phyloP scores from a whole-genome alignment of 2,888 invertebrate genomes.

The Anoplius nigerrimus region DNA sequence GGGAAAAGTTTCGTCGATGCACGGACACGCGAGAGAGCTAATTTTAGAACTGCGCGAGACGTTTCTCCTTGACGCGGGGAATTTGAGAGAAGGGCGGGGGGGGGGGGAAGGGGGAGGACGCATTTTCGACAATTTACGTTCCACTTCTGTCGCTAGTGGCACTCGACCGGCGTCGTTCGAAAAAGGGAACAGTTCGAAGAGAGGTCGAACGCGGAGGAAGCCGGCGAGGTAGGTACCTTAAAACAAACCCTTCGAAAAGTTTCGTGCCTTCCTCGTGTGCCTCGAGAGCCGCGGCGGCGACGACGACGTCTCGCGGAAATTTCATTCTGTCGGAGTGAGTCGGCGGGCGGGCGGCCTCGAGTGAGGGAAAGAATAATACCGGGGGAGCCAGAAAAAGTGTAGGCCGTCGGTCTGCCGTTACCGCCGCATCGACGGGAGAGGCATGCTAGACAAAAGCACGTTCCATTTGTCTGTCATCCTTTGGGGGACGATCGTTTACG shows the following conservation, averaged over 20 bases:
- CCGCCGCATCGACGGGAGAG: slow-evolving; percentile 12
- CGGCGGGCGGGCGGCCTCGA: slow-evolving; percentile 31
- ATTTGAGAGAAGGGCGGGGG: slow-evolving; percentile 28
- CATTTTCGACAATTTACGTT: slow-evolving; percentile 14
- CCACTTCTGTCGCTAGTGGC: slow-evolving; percentile 1
- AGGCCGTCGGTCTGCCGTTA: slow-evolving; percentile 21
- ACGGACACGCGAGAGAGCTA: too few species aligned
- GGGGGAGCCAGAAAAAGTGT: background rate
- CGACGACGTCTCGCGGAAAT: slow-evolving; percentile 47
- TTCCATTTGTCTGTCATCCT: slow-evolving; percentile 27
- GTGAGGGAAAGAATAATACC: slow-evolving; percentile 40
- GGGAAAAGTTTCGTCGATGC: too few species aligned
- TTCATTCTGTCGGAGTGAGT: slow-evolving; percentile 45
- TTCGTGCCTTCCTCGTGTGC: slow-evolving; percentile 44
- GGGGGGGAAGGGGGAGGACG: background rate
- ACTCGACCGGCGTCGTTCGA: slow-evolving; percentile 1
- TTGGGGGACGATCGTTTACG: slow-evolving; percentile 29
- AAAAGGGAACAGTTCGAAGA: too few species aligned
- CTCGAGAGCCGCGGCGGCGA: too few species aligned
- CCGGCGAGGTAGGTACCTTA: slow-evolving; percentile 20
- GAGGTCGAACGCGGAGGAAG: background rate
- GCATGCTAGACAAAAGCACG: slow-evolving; percentile 20
- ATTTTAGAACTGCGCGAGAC: too few species aligned
- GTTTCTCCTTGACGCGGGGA: too few species aligned
- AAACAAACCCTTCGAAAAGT: slow-evolving; percentile 54